Percentiles rank a stretch among this genome's conserved stretches.
Evolutionary conservation across 2,113 vertebrate species (phyloP).

Genomic region (Otolemur garnettii): DNA sequence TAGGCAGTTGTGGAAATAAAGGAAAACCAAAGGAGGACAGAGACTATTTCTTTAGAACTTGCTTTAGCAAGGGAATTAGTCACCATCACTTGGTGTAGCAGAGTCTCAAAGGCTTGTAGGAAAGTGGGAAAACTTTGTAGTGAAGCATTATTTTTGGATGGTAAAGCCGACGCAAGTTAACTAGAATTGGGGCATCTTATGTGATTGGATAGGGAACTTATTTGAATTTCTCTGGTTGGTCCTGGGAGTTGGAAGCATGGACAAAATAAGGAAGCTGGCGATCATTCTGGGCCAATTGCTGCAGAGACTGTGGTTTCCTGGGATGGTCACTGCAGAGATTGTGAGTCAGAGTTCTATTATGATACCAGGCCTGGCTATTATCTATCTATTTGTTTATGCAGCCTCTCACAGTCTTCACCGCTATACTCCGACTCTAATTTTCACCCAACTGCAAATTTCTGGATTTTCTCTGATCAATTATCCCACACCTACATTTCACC

Average conservation of each 20-base stretch:
- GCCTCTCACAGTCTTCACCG: neutral
- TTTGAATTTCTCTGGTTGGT: neutral
- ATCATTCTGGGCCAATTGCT: neutral
- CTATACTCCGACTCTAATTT: neutral
- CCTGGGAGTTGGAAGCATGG: neutral
- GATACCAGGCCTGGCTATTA: fast-evolving
- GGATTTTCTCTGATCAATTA: neutral
- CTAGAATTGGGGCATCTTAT: fast-evolving
- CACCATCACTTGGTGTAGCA: neutral
- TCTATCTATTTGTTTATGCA: too few species aligned
- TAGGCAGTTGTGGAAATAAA: neutral
- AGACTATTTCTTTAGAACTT: neutral
- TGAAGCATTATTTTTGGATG: neutral
- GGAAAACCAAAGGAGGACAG: neutral
- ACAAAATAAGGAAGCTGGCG: neutral
- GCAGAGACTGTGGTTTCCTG: neutral
- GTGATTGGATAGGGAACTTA: neutral
- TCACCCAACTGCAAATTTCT: neutral
- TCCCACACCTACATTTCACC: neutral
- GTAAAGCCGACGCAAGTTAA: neutral
- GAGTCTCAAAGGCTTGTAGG: neutral
- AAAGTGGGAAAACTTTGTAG: neutral
- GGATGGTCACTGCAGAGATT: neutral
- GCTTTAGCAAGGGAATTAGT: neutral
- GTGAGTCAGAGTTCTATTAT: neutral